Percentiles rank a stretch among this genome's conserved stretches.
Conservation (phyloP, 2,113 vertebrate genomes). For the Rostratula benghalensis region DNA sequence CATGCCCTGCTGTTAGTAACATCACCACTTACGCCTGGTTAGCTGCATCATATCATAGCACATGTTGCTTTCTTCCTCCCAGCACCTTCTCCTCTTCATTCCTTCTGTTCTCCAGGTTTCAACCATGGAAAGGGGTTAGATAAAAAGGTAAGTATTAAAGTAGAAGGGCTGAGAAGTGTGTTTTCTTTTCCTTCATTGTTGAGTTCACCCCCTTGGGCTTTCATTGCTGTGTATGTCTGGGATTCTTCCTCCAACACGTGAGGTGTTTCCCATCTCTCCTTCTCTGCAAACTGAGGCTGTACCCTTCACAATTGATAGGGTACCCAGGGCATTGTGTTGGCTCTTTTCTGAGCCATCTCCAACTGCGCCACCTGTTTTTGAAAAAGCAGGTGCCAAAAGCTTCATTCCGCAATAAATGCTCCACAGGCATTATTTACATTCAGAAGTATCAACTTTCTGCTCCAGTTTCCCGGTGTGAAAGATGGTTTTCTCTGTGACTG, state of each 20-base stretch:
- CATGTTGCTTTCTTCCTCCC: neutral
- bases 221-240: neutral
- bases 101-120: neutral
- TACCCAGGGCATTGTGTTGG: neutral
- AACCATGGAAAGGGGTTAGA: neutral
- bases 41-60: neutral
- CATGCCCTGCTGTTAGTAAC: neutral
- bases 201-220: neutral
- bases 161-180: neutral
- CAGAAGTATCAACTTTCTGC: neutral
- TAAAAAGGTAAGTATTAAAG: neutral
- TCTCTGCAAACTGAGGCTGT: neutral
- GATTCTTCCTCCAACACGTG: neutral
- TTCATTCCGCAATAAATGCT: neutral
- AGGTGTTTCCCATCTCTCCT: neutral
- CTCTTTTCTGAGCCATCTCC: neutral
- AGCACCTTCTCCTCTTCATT: neutral
- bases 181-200: neutral
- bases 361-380: neutral
- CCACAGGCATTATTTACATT: neutral
- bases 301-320: neutral
- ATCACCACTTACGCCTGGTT: slow-evolving; percentile 6
- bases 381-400: neutral
- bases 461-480: neutral
- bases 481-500: neutral